These are phyloP conservation scores for Dynastes grantii DNA, from an alignment of 2,888 invertebrate genomes.

Conservation along the genomic window DNA sequence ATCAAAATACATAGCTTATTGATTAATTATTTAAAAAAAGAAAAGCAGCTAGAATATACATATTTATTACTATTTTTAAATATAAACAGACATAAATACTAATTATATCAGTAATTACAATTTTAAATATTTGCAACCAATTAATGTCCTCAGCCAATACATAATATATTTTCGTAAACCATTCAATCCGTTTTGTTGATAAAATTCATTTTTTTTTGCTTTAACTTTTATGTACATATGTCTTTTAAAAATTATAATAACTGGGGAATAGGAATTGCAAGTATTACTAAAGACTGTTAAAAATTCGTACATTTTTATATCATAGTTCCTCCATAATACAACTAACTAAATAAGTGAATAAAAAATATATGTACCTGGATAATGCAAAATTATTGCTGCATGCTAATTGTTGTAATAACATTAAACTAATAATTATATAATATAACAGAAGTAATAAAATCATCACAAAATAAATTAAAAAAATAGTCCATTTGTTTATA, in stretches of 20 bases:
- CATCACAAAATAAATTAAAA: conserved; percentile 56
- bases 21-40: not conserved
- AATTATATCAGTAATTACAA: conserved; percentile 51
- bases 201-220: conserved; percentile 31
- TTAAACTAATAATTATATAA: conserved; percentile 49
- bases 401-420: conserved; percentile 51
- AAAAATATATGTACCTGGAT: conserved; percentile 29
- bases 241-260: conserved; percentile 24
- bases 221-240: conserved; percentile 40
- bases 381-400: conserved; percentile 64
- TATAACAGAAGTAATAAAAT: conserved; percentile 51
- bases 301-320: conserved; percentile 21
- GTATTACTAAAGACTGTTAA: conserved; percentile 17
- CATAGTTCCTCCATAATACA: not conserved
- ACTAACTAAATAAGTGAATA: conserved; percentile 20
- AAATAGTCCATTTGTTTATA: conserved; percentile 45
- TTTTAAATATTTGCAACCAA: conserved; percentile 39
- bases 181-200: conserved; percentile 40
- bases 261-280: conserved; percentile 30
- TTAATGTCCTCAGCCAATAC: conserved; percentile 46
- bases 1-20: too few relatives aligned
- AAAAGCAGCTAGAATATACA: conserved; percentile 55
- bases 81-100: conserved; percentile 61
- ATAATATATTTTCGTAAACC: conserved; percentile 19
- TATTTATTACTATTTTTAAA: conserved; percentile 56